A percentile compares a stretch with the other conserved stretches of the same genome.
Evolutionary conservation across 2,888 invertebrate genomes (phyloP).

Genomic region (Leptopilina myrica): DNA sequence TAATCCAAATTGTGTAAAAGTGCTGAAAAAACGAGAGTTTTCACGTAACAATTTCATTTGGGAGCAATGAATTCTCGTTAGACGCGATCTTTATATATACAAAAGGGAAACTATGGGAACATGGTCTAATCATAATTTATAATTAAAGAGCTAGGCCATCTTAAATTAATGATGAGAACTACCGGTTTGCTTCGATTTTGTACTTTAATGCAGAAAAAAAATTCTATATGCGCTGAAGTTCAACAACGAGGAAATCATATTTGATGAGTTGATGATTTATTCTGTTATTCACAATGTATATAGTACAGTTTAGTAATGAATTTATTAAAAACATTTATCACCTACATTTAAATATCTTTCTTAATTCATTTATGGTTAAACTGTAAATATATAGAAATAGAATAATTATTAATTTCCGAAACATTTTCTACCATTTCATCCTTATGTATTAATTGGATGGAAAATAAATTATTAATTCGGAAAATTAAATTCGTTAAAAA

Average conservation of each 20-base stretch:
- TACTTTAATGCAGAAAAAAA: not conserved
- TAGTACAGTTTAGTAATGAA: too few relatives aligned
- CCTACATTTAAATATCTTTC: too few relatives aligned
- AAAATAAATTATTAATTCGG: too few relatives aligned
- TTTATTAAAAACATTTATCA: too few relatives aligned
- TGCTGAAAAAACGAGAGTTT: slow-evolving; percentile 31
- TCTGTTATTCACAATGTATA: too few relatives aligned
- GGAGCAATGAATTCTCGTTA: slow-evolving; percentile 19
- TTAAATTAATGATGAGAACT: slow-evolving; percentile 36
- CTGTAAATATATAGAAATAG: too few relatives aligned
- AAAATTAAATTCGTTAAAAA: too few relatives aligned
- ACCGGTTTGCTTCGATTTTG: slow-evolving; percentile 35
- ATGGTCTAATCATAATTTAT: slow-evolving; percentile 34
- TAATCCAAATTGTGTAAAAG: slow-evolving; percentile 18
- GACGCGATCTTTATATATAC: not conserved
- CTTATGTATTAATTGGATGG: too few relatives aligned
- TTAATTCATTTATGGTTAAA: too few relatives aligned
- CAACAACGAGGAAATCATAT: slow-evolving; percentile 21
- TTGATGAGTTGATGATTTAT: not conserved
- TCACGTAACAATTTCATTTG: slow-evolving; percentile 22
- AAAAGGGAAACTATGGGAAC: slow-evolving; percentile 45
- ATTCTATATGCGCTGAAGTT: not conserved
- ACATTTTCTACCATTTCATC: too few relatives aligned
- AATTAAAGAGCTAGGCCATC: slow-evolving; percentile 36
- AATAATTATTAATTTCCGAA: too few relatives aligned